These are phyloP conservation scores for Reticulitermes lucifugus DNA, from an alignment of 2,888 invertebrate species.

Conservation along the genomic window DNA sequence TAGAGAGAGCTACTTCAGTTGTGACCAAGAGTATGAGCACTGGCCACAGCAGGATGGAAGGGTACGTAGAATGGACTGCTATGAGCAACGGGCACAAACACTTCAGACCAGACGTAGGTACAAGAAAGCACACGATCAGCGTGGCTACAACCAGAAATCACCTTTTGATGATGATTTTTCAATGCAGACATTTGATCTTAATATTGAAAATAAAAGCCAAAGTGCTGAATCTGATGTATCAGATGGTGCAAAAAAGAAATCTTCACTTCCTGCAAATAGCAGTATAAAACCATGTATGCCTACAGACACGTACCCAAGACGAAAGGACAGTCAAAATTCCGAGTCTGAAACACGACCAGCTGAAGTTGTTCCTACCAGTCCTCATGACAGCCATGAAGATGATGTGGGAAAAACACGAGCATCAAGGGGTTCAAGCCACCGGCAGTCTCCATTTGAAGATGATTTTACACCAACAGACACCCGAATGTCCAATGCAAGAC, in stretches of 20 bases:
- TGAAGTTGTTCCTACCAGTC: slow-evolving; percentile 42
- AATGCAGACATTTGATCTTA: slow-evolving; percentile 63
- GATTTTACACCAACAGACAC: slow-evolving; percentile 69
- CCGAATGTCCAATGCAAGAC: slow-evolving; percentile 41
- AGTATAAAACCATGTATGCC: slow-evolving; percentile 37
- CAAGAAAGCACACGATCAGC: slow-evolving; percentile 47
- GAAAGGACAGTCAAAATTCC: slow-evolving; percentile 25
- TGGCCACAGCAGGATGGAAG: slow-evolving; percentile 58
- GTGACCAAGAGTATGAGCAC: slow-evolving; percentile 51
- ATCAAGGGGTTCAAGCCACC: slow-evolving; percentile 51
- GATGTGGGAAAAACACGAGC: slow-evolving; percentile 37
- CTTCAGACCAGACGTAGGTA: slow-evolving; percentile 54
- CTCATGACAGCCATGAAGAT: slow-evolving; percentile 55
- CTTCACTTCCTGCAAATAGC: slow-evolving; percentile 13
- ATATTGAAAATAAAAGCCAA: slow-evolving; percentile 54
- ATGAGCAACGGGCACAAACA: slow-evolving; percentile 60
- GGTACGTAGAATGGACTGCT: slow-evolving; percentile 60
- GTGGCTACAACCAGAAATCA: slow-evolving; percentile 61
- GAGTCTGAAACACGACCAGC: slow-evolving; percentile 35
- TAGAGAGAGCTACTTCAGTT: slow-evolving; percentile 61
- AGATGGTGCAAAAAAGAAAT: slow-evolving; percentile 45
- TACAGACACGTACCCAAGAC: slow-evolving; percentile 40
- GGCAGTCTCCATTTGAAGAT: slow-evolving; percentile 75
- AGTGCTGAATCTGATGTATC: slow-evolving; percentile 48
- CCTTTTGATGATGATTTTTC: slow-evolving; percentile 74